A percentile compares a stretch with the other conserved stretches of the same genome.
Evolutionary conservation across 2,888 invertebrate genomes (phyloP).

Genomic region (Coenonympha arcania): DNA sequence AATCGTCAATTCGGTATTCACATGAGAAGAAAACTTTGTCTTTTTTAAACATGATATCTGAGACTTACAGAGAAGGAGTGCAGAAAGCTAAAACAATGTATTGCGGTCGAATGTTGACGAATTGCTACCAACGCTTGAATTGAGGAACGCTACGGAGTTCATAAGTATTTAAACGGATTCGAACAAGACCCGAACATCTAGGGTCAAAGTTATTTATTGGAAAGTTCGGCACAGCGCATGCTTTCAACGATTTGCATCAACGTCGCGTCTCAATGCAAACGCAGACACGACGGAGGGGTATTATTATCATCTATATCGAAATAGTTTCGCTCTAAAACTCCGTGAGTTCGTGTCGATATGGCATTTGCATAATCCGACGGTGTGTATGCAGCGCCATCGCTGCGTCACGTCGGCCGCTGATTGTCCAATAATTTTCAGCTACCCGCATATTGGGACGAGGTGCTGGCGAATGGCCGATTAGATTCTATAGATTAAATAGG

Average conservation of each 20-base stretch:
- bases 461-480: constrained; percentile 20
- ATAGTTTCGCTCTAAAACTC: constrained; percentile 25
- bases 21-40: too few relatives aligned
- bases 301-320: constrained; percentile 23
- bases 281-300: constrained; percentile 9
- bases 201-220: too few relatives aligned
- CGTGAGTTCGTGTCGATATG: constrained; percentile 25
- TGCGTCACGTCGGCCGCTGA: constrained; percentile 27
- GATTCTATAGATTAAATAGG: constrained; percentile 9
- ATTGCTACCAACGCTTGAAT: too few relatives aligned
- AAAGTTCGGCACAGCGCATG: constrained; percentile 1
- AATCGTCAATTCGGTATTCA: too few relatives aligned
- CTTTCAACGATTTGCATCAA: constrained; percentile 9
- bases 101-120: too few relatives aligned
- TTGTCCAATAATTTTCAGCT: constrained; percentile 26
- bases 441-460: constrained; percentile 25
- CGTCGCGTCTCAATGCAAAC: constrained; percentile 3
- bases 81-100: too few relatives aligned
- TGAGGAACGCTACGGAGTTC: too few relatives aligned
- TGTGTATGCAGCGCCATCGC: constrained; percentile 27
- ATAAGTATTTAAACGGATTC: too few relatives aligned
- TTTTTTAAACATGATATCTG: too few relatives aligned
- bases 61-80: too few relatives aligned
- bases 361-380: constrained; percentile 30
- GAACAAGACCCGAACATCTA: too few relatives aligned